Conservation (phyloP, 1,140 invertebrate species). For the Apis florea region DNA sequence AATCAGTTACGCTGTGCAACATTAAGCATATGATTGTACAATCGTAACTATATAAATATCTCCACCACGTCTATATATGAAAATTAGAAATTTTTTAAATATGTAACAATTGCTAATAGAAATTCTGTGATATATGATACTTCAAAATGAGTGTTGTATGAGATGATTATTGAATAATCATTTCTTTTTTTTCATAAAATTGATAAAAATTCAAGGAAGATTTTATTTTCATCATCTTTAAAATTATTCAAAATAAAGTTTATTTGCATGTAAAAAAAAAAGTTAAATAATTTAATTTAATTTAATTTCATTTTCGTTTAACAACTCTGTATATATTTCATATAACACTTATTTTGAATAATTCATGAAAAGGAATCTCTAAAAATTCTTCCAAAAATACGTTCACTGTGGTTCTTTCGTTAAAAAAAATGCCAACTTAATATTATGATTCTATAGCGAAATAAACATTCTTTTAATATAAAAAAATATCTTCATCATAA, state of each 20-base stretch:
- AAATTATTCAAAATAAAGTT: not conserved
- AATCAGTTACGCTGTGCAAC: conserved; percentile 3
- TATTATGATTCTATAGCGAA: not conserved
- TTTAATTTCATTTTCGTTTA: not conserved
- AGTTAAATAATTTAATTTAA: no score
- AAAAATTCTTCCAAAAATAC: conserved; percentile 24
- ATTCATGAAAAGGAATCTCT: not conserved
- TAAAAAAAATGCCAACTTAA: conserved; percentile 44
- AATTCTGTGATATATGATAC: not conserved
- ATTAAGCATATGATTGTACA: conserved; percentile 42
- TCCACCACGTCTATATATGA: conserved; percentile 41
- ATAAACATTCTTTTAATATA: not conserved
- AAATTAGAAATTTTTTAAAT: conserved; percentile 50
- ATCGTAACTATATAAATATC: conserved; percentile 31
- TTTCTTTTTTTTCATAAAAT: not conserved
- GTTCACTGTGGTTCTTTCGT: not conserved
- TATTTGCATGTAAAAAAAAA: no score
- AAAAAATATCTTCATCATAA: not conserved
- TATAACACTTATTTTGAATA: not conserved
- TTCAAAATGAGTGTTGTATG: not conserved
- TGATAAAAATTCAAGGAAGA: conserved; percentile 1
- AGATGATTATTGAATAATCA: not conserved
- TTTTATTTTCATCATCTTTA: conserved; percentile 12
- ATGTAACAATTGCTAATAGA: conserved; percentile 44
- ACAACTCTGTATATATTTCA: not conserved